Evolutionary conservation across 2,797 vertebrate species (phyloP), one percentile per base, ranked within the genome.

Genomic region (Tenualosa thibaudeaui): DNA sequence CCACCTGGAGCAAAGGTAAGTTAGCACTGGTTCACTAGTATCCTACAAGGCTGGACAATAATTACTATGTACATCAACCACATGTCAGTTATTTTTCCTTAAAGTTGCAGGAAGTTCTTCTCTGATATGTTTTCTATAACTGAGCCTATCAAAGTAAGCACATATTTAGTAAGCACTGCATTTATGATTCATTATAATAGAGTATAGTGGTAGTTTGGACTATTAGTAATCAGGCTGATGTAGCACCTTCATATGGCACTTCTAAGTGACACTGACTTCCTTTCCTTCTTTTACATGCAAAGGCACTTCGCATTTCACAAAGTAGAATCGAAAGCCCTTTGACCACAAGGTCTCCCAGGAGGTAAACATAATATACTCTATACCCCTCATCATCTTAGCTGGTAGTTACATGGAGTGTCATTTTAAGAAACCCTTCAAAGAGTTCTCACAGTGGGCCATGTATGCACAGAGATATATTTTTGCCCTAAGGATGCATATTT

Each of bases 1-100:
- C 40, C 62, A 50, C 51, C 37, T n/a, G 93, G 93, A 83, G 84
- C 84, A 13, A 92, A 92, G 92, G 93, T 93, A 86, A 87, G 86
- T 82, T 40, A 22, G 40, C 17, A 19, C 19, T 78, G 31, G 3
- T 37, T 17, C 0, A 71, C 13, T 71, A 15, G 0, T 5, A 31
- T 12, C 10, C 22, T 37, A 2, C 26, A 68, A 15, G 31, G 65
- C 31, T 71, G 26, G 15, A 17, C 65, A 71, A 13, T 31, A 9
- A 31, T 8, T 68, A 68, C 3, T 12, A 37, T 40, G 26, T 71
- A 6, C 12, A 49, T 49, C 60, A 62, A 62, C 3, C 62, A 65
- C 24, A 62, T 9, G 24, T 65, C 62, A 65, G 62, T 1, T 65
- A 31, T 24, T 8, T 65, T 26, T 3, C 24, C 10, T 65, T 26